Percentiles rank a stretch among this genome's conserved stretches.
Conservation (phyloP, 2,113 vertebrate species). For the Uropsilus gracilis region DNA sequence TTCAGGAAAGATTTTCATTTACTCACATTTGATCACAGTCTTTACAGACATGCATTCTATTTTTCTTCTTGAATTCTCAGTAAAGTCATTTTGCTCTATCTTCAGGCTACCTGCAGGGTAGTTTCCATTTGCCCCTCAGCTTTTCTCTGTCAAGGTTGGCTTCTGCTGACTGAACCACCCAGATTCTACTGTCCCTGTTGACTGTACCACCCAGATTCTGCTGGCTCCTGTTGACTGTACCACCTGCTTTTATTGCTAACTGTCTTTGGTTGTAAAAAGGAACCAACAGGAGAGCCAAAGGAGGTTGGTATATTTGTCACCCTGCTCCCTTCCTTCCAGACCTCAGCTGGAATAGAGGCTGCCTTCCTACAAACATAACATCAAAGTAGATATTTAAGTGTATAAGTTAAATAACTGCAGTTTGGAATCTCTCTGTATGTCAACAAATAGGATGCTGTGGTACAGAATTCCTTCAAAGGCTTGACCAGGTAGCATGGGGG, state of each 20-base stretch:
- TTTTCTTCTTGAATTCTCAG: not conserved
- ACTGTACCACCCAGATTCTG: not conserved
- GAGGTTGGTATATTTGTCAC: not conserved
- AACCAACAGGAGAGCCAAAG: not conserved
- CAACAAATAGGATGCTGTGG: not conserved
- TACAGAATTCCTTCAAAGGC: not conserved
- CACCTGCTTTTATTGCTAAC: not conserved
- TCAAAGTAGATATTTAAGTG: too few species aligned
- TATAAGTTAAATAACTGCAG: not conserved
- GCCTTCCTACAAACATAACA: not conserved
- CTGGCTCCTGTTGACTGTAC: not conserved
- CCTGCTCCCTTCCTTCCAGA: not conserved
- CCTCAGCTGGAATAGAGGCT: not conserved
- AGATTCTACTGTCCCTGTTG: not conserved
- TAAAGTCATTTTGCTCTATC: not conserved
- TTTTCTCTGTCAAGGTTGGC: not conserved
- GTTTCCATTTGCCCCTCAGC: not conserved
- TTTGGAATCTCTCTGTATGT: not conserved
- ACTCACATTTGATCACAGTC: not conserved
- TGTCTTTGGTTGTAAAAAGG: not conserved
- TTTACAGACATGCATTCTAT: not conserved
- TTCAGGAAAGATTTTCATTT: not conserved
- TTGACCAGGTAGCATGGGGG: not conserved
- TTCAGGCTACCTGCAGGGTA: not conserved
- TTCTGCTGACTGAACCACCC: not conserved